Conservation (phyloP, 1,140 invertebrate genomes). For the Scaptomyza montana region DNA sequence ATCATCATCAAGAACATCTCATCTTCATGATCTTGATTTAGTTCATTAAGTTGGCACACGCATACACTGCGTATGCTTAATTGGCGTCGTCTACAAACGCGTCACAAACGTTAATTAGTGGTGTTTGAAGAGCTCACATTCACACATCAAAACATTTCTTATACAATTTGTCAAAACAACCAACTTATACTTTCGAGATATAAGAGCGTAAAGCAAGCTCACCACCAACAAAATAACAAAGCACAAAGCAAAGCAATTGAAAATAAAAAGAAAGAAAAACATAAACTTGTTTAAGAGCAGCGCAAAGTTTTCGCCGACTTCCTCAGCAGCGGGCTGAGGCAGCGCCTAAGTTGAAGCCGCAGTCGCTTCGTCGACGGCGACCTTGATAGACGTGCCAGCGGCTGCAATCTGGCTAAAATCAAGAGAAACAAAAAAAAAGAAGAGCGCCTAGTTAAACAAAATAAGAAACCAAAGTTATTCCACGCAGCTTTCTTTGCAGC, state of each 20-base stretch:
- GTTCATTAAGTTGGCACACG: conserved; percentile 9
- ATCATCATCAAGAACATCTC: neutral
- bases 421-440: neutral
- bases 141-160: conserved; percentile 57
- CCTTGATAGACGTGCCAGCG: conserved; percentile 83
- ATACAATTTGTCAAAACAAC: conserved; percentile 81
- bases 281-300: conserved; percentile 70
- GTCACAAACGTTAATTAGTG: conserved; percentile 61
- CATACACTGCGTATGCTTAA: conserved; percentile 43
- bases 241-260: neutral
- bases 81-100: conserved; percentile 12
- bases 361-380: conserved; percentile 83
- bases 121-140: conserved; percentile 57
- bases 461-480: conserved; percentile 21
- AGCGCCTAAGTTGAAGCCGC: conserved; percentile 34
- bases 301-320: conserved; percentile 47
- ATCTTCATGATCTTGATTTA: too few relatives aligned
- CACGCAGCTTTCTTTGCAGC: conserved; percentile 9
- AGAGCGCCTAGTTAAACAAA: conserved; percentile 19
- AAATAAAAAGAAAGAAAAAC: conserved; percentile 28
- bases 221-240: conserved; percentile 4
- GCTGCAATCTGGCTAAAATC: conserved; percentile 25
- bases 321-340: conserved; percentile 34
- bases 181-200: conserved; percentile 80
- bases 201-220: conserved; percentile 65